Evolutionary conservation across 2,113 vertebrate species (phyloP).

Genomic region (Plestiodon gilberti): DNA sequence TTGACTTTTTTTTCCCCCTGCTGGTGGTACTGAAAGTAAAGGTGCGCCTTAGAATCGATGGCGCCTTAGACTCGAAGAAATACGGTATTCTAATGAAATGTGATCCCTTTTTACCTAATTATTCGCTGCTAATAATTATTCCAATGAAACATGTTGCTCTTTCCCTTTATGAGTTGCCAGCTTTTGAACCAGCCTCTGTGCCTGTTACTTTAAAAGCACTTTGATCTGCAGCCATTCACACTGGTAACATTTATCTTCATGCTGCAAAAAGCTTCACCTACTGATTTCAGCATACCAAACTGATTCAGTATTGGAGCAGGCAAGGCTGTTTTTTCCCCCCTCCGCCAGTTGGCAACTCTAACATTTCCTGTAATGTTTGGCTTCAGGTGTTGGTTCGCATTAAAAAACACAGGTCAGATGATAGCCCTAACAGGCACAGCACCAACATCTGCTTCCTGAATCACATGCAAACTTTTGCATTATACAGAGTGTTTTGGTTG

Average conservation of each 20-base stretch:
- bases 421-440: neutral
- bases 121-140: neutral
- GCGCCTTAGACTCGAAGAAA: too few species aligned
- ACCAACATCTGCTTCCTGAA: neutral
- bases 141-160: neutral
- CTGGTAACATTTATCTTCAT: too few species aligned
- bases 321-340: neutral
- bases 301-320: neutral
- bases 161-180: neutral
- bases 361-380: neutral
- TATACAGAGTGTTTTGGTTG: neutral
- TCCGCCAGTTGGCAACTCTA: neutral
- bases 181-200: neutral
- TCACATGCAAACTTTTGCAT: neutral
- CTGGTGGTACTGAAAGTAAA: too few species aligned
- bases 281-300: neutral
- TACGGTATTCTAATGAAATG: constrained; percentile 25
- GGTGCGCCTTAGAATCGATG: too few species aligned
- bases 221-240: neutral
- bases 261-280: neutral
- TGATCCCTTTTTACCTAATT: neutral
- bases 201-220: neutral
- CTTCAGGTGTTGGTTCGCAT: neutral
- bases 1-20: too few species aligned
- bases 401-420: neutral